These are phyloP conservation scores for Alectura lathami DNA, from an alignment of 2,113 vertebrate genomes.

Conservation along the genomic window DNA sequence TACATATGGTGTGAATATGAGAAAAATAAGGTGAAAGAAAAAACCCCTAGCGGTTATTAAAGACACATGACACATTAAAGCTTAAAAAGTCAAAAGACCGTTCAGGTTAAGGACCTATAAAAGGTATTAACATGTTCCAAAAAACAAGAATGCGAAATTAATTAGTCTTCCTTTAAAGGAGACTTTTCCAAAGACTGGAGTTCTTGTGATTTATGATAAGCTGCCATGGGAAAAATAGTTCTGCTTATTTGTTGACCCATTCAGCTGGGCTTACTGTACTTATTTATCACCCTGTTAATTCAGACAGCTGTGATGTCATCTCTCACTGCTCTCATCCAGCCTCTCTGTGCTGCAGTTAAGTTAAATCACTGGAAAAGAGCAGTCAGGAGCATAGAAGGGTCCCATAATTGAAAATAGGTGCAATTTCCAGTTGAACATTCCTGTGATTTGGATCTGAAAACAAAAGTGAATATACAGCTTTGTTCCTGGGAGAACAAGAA, in stretches of 20 bases:
- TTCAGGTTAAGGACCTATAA: background rate
- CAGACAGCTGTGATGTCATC: slow-evolving; percentile 6
- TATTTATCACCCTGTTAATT: background rate
- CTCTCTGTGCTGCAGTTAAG: background rate
- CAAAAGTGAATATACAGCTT: background rate
- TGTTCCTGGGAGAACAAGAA: background rate
- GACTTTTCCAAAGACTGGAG: background rate
- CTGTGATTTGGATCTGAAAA: background rate
- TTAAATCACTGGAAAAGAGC: background rate
- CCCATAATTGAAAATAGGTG: background rate
- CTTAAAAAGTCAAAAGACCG: background rate
- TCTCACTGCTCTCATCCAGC: background rate
- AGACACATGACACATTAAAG: background rate
- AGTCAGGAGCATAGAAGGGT: background rate
- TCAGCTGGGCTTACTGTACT: background rate
- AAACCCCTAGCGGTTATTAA: background rate
- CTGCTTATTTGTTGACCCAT: background rate
- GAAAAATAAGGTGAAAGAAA: background rate
- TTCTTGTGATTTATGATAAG: background rate
- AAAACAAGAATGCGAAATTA: background rate
- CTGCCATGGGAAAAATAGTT: background rate
- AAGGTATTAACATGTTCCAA: background rate
- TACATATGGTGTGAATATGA: background rate
- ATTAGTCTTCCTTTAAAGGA: background rate
- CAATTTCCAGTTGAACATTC: background rate